A percentile compares a stretch with the other conserved stretches of the same genome.
Conservation (phyloP, 2,888 invertebrate species). For the Lymantria dispar region DNA sequence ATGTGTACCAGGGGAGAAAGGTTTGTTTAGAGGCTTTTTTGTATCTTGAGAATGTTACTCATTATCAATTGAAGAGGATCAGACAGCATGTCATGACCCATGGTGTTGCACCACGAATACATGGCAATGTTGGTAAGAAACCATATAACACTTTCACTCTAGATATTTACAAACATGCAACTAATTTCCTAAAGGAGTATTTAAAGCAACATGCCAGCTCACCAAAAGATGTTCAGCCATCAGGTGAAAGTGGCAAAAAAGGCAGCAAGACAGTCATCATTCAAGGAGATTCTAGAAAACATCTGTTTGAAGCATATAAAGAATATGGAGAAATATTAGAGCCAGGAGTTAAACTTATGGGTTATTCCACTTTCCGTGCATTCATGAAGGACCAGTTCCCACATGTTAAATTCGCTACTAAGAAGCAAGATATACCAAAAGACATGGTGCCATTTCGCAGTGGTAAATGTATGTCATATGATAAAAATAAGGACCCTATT, state of each 20-base stretch:
- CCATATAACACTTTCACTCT: slow-evolving; percentile 91
- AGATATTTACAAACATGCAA: slow-evolving; percentile 90
- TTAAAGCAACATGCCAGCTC: slow-evolving; percentile 85
- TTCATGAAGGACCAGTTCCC: slow-evolving; percentile 93
- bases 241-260: slow-evolving; percentile 73
- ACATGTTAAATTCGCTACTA: slow-evolving; percentile 87
- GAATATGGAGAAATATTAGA: slow-evolving; percentile 87
- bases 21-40: slow-evolving; percentile 90
- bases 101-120: slow-evolving; percentile 89
- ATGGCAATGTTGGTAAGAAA: slow-evolving; percentile 90
- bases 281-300: slow-evolving; percentile 84
- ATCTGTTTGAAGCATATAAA: slow-evolving; percentile 88
- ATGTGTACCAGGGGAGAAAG: slow-evolving; percentile 89
- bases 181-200: slow-evolving; percentile 88
- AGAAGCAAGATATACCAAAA: slow-evolving; percentile 75
- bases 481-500: slow-evolving; percentile 78
- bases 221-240: slow-evolving; percentile 75
- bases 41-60: slow-evolving; percentile 90
- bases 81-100: slow-evolving; percentile 90
- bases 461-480: slow-evolving; percentile 79
- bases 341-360: slow-evolving; percentile 88
- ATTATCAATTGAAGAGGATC: slow-evolving; percentile 89
- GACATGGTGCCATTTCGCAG: slow-evolving; percentile 78
- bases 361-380: slow-evolving; percentile 90
- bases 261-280: slow-evolving; percentile 76